phyloP scores from a whole-genome alignment of 2,113 vertebrate species.

The Xenus cinereus region DNA sequence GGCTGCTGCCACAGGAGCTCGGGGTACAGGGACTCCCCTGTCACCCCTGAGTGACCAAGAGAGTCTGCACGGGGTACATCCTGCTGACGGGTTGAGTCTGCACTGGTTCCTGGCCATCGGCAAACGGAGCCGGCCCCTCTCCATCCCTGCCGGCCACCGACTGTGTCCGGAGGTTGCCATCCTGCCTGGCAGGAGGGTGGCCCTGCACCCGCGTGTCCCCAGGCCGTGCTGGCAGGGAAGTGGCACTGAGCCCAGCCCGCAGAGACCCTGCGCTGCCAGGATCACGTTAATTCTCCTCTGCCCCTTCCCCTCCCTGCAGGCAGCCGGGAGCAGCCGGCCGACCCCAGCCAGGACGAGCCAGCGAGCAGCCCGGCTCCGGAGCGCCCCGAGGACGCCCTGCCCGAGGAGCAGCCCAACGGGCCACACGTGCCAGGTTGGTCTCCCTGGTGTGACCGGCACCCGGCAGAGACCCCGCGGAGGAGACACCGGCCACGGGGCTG shows the following conservation, averaged over 20 bases:
- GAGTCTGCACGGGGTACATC: fast-evolving
- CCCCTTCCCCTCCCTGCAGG: not conserved
- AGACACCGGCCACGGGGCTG: fast-evolving
- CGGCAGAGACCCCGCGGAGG: fast-evolving
- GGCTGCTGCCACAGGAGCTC: fast-evolving
- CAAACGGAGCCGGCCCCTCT: not conserved
- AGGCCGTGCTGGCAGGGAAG: not conserved
- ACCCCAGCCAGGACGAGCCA: not conserved
- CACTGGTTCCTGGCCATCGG: fast-evolving
- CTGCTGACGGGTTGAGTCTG: fast-evolving
- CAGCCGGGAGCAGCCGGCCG: fast-evolving
- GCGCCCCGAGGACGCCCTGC: fast-evolving
- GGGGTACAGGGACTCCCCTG: not conserved
- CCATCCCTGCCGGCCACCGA: not conserved
- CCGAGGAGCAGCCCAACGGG: not conserved
- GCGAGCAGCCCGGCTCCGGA: fast-evolving
- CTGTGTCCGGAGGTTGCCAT: fast-evolving
- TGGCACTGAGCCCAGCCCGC: not conserved
- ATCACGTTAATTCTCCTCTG: not conserved
- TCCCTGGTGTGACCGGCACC: not conserved
- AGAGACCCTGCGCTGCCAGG: not conserved
- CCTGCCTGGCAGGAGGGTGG: not conserved
- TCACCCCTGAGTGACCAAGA: fast-evolving
- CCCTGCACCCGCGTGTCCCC: fast-evolving
- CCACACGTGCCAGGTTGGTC: conserved; percentile 21